Percentiles rank a stretch among this genome's conserved stretches.
These are phyloP conservation scores for Alexandromys fortis DNA, from an alignment of 2,113 vertebrate species.

Conservation along the genomic window DNA sequence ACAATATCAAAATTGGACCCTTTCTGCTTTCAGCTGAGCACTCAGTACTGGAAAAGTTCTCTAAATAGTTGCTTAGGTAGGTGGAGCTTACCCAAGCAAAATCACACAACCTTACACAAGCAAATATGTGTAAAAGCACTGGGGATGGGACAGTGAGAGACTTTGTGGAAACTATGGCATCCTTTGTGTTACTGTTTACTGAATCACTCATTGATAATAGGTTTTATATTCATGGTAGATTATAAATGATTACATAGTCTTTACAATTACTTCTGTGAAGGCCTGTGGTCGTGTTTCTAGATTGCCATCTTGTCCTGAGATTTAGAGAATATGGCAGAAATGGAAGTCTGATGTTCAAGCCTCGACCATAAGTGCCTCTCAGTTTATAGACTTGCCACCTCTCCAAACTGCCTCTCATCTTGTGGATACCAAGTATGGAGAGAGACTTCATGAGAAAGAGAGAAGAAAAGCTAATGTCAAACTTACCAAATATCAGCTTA, in stretches of 20 bases:
- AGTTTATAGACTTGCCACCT: neutral
- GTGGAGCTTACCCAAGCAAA: neutral
- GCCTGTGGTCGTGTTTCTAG: too few relatives aligned
- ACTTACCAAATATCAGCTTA: neutral
- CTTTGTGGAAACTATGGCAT: neutral
- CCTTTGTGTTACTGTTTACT: neutral
- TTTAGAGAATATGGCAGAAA: neutral
- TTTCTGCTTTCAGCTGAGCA: neutral
- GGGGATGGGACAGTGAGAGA: neutral
- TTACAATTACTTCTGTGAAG: neutral
- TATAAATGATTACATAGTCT: neutral
- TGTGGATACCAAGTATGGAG: neutral
- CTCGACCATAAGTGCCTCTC: neutral
- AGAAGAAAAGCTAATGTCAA: neutral
- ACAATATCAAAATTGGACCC: neutral
- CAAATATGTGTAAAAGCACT: neutral
- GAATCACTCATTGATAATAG: neutral
- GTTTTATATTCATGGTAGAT: neutral
- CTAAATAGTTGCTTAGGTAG: neutral
- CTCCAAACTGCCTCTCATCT: fast-evolving
- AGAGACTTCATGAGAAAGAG: neutral
- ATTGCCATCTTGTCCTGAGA: neutral
- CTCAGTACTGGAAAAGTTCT: neutral
- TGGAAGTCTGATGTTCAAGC: neutral
- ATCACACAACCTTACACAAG: neutral